Evolutionary conservation across 2,113 vertebrate genomes (phyloP).

Genomic region (Gila orcuttii): DNA sequence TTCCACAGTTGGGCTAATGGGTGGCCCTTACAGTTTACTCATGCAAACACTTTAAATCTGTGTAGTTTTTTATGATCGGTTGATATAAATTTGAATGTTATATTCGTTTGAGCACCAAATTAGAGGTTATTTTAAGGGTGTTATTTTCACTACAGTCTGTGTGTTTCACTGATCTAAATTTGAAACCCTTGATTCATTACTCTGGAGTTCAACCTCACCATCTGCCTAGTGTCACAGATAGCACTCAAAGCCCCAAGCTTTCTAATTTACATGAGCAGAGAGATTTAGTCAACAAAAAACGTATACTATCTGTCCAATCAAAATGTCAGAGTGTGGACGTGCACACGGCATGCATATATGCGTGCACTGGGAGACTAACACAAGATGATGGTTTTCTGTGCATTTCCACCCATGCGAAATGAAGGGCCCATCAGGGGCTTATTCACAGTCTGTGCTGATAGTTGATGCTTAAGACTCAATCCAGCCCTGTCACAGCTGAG

Average conservation of each 20-base stretch:
- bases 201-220: slow-evolving; percentile 30
- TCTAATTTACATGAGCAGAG: slow-evolving; percentile 25
- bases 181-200: neutral
- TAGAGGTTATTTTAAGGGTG: slow-evolving; percentile 3
- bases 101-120: neutral
- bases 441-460: slow-evolving; percentile 56
- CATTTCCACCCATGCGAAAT: slow-evolving; percentile 44
- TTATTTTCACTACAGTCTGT: neutral
- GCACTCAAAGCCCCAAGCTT: slow-evolving; percentile 8
- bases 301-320: slow-evolving; percentile 9
- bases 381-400: slow-evolving; percentile 51
- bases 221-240: slow-evolving; percentile 18
- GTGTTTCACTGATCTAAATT: neutral
- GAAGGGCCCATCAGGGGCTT: slow-evolving; percentile 45
- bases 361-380: slow-evolving; percentile 38
- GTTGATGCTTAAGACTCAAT: slow-evolving; percentile 60
- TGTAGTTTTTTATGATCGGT: neutral
- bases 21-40: no score
- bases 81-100: neutral
- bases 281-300: slow-evolving; percentile 18
- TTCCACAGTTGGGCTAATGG: no score
- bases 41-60: no score
- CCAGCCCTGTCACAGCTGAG: slow-evolving; percentile 48
- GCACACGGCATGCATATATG: neutral
- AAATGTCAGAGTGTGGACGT: slow-evolving; percentile 18